These are phyloP conservation scores for Microcebus ravelobensis DNA, from an alignment of 2,113 vertebrate species.

Conservation along the genomic window DNA sequence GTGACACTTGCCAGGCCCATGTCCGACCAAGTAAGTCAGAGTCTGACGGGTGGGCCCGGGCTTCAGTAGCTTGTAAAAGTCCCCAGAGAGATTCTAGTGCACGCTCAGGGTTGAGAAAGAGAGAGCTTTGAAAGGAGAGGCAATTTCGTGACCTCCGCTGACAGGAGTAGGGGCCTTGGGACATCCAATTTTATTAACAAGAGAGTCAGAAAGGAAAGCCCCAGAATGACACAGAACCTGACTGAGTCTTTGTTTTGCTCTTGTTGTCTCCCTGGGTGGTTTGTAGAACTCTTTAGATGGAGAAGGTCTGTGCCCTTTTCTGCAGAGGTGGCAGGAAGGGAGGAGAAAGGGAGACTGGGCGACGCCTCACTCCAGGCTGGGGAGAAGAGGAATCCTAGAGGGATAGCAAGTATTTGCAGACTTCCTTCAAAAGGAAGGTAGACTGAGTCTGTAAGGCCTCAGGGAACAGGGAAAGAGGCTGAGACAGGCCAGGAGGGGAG, in stretches of 20 bases:
- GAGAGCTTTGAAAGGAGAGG: neutral
- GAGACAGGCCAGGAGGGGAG: neutral
- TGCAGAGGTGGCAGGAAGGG: neutral
- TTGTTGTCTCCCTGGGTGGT: neutral
- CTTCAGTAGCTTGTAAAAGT: neutral
- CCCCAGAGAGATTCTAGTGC: neutral
- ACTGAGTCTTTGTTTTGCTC: neutral
- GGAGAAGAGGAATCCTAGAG: neutral
- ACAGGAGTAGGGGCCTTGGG: neutral
- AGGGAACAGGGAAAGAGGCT: neutral
- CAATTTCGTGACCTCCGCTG: neutral
- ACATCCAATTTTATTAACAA: neutral
- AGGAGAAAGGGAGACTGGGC: neutral
- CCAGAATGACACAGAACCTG: neutral
- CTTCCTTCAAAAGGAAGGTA: neutral
- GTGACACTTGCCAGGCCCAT: accelerated
- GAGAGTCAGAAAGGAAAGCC: neutral
- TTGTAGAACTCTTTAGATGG: neutral
- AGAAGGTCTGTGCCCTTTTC: neutral
- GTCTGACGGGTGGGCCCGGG: neutral
- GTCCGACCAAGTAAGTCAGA: neutral
- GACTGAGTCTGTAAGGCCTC: neutral
- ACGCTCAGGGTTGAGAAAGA: neutral
- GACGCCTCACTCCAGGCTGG: neutral
- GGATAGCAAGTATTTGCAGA: neutral